Conservation (phyloP, 2,113 vertebrate species). For the Bombycilla garrulus region DNA sequence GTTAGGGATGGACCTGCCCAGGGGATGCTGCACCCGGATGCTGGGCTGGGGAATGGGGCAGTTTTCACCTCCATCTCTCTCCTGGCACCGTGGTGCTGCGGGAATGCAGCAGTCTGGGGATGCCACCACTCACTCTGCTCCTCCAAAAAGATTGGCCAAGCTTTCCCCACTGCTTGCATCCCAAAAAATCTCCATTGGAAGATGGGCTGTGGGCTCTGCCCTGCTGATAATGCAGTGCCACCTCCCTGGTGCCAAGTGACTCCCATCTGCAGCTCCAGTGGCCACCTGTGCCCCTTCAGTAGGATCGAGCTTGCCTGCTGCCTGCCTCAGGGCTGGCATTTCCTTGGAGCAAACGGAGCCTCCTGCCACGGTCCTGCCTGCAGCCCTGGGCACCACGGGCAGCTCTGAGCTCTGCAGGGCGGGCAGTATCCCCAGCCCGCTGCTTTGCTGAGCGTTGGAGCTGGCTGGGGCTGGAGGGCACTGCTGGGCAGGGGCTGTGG, state of each 20-base stretch:
- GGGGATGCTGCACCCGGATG: fast-evolving
- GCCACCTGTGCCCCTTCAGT: background rate
- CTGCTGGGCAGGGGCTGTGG: background rate
- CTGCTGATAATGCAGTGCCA: background rate
- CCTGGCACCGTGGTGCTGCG: background rate
- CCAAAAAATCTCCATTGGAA: background rate
- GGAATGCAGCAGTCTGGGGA: background rate
- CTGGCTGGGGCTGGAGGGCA: background rate
- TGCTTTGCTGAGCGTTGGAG: background rate
- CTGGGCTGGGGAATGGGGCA: fast-evolving
- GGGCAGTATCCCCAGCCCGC: background rate
- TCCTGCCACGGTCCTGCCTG: background rate
- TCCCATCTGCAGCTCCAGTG: background rate
- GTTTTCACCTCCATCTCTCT: background rate
- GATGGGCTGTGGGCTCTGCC: background rate
- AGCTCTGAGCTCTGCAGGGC: background rate
- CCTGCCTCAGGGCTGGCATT: background rate
- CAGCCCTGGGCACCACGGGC: fast-evolving
- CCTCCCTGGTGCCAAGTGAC: background rate
- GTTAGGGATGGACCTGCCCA: background rate
- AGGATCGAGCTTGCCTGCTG: fast-evolving
- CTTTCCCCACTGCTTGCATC: background rate
- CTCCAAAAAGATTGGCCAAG: background rate
- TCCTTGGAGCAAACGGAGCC: background rate
- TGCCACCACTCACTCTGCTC: background rate